Percentiles rank a stretch among this genome's conserved stretches.
phyloP scores from a whole-genome alignment of 35 echinoderm and acorn worm genomes.

The Ophiothrix spiculata region DNA sequence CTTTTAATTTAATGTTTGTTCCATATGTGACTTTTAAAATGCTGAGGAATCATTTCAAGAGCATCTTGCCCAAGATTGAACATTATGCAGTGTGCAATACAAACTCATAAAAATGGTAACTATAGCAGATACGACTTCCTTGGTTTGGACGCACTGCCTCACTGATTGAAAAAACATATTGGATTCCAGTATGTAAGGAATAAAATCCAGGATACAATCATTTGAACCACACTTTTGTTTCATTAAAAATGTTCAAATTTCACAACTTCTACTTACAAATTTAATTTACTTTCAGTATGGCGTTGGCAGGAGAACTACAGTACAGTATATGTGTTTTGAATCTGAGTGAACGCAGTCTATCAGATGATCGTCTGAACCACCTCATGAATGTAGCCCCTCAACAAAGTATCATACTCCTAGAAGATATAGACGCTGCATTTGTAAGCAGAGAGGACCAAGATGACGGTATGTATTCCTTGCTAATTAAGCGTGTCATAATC shows the following conservation, averaged over 20 bases:
- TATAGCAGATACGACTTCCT: too few relatives aligned
- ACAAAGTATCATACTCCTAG: slow-evolving; percentile 94
- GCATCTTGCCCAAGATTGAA: too few relatives aligned
- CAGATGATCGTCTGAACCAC: slow-evolving; percentile 85
- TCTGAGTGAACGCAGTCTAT: slow-evolving; percentile 74
- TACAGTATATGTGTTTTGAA: slow-evolving; percentile 99
- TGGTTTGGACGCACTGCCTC: not conserved
- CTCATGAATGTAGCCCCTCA: slow-evolving; percentile 96
- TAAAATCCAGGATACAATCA: not conserved
- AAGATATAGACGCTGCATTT: slow-evolving; percentile 95
- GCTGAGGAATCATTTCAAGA: not conserved
- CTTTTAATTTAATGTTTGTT: too few relatives aligned
- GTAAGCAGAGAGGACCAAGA: slow-evolving; percentile 78
- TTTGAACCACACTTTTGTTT: not conserved
- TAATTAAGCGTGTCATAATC: too few relatives aligned
- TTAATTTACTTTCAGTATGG: slow-evolving; percentile 71
- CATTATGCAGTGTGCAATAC: too few relatives aligned
- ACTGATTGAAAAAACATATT: not conserved
- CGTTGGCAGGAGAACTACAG: slow-evolving; percentile 82
- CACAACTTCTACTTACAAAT: not conserved
- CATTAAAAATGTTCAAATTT: not conserved
- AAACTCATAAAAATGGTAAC: too few relatives aligned
- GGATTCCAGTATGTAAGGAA: not conserved
- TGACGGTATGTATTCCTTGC: too few relatives aligned
- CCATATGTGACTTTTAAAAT: not conserved